Evolutionary conservation across 1,140 invertebrate species (phyloP), one percentile per base, ranked within the genome.

Genomic region (Drosophila obscura): DNA sequence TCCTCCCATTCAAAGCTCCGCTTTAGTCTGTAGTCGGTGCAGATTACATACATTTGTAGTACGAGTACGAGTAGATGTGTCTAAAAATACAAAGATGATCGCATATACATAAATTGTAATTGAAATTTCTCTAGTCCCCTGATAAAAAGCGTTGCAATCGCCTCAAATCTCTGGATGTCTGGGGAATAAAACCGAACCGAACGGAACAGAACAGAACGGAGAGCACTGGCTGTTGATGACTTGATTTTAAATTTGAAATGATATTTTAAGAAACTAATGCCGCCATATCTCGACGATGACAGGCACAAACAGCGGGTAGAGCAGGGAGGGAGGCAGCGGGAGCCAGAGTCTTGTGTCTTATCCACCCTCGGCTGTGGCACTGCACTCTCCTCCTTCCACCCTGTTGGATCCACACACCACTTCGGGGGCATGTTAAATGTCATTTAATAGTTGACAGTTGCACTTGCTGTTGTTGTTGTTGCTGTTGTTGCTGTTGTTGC

Each of bases 391-490:
- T 2, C 31, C 46, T 22, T 15, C 52, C 16, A 31, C 22, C 41
- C 56, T 35, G 9, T 22, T 26, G 16, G 28, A 39, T 24, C 51
- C 60, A 26, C 60, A 39, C 44, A 41, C 43, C 39, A 45, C 74
- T 63, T 68, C 62, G 78, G 81, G 85, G 82, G 82, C 82, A 87
- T 87, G 83, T 88, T 87, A 87, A 87, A 87, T 87, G 82, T 87
- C 82, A 87, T 87, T 87, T 87, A 87, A 87, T 87, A 87, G 82
- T 88, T 87, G 82, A 85, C 82, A 87, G 82, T 85, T 85, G 82
- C 82, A 87, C 82, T 82, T 82, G 83, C 82, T 83, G 68, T 67
- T 63, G 59, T 53, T 82, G 60, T 55, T 71, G 61, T 41, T 72
- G 68, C 49, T 52, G 46, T 24, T 63, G 46, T 48, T 58, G 31